Percentiles rank a stretch among this genome's conserved stretches.
These are phyloP conservation scores for Varecia variegata DNA, from an alignment of 2,797 vertebrate genomes.

Conservation along the genomic window DNA sequence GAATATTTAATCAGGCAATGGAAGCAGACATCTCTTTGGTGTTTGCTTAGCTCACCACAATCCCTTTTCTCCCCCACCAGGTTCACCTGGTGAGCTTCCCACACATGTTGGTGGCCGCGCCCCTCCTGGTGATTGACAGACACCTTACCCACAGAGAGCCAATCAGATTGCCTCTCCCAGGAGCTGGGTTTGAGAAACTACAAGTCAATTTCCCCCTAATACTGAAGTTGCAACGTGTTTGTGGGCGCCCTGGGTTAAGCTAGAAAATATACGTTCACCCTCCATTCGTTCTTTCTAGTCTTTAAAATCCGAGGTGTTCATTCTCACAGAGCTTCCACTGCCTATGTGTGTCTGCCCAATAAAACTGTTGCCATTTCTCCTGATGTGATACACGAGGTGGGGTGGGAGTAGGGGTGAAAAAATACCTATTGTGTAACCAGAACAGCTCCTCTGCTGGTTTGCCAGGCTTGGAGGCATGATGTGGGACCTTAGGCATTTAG, in stretches of 20 bases:
- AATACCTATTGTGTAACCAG: background rate
- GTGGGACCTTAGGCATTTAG: background rate
- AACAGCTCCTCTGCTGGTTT: background rate
- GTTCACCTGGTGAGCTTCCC: background rate
- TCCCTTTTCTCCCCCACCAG: background rate
- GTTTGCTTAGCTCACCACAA: background rate
- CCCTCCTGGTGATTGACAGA: background rate
- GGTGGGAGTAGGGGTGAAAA: background rate
- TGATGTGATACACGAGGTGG: background rate
- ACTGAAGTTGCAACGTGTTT: background rate
- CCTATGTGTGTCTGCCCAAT: background rate
- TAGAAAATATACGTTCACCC: background rate
- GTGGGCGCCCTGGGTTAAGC: background rate
- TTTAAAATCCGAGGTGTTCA: background rate
- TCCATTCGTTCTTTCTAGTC: background rate
- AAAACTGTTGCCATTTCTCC: background rate
- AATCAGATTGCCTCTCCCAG: background rate
- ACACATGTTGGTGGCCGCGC: fast-evolving
- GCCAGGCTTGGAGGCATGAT: background rate
- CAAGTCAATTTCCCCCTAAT: background rate
- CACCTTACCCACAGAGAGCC: background rate
- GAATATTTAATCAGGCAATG: background rate
- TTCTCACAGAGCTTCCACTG: background rate
- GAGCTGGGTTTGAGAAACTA: background rate
- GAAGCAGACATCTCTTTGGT: background rate